A percentile compares a stretch with the other conserved stretches of the same genome.
These are phyloP conservation scores for Dermolepida albohirtum DNA, from an alignment of 2,888 invertebrate genomes.

Conservation along the genomic window DNA sequence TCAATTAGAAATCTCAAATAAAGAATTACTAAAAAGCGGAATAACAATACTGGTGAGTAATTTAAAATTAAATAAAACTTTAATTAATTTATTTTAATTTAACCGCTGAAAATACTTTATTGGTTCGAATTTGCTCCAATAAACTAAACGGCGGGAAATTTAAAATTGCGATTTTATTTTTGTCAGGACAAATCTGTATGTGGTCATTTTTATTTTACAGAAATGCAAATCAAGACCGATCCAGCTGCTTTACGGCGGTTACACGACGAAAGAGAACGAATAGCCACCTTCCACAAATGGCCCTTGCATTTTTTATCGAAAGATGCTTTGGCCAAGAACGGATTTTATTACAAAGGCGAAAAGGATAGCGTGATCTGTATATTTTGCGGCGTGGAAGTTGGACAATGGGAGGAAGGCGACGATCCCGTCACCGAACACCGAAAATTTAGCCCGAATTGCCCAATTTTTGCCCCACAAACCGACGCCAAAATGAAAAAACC, in stretches of 20 bases:
- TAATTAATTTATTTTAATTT: too few species aligned
- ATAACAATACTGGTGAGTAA: too few species aligned
- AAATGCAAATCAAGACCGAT: constrained; percentile 6
- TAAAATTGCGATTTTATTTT: not conserved
- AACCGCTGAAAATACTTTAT: too few species aligned
- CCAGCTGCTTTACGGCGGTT: not conserved
- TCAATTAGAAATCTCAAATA: too few species aligned
- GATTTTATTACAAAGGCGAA: constrained; percentile 84
- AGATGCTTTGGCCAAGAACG: constrained; percentile 81
- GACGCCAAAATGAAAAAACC: not conserved
- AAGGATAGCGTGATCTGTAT: constrained; percentile 82
- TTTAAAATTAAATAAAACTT: too few species aligned
- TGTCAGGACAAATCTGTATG: not conserved
- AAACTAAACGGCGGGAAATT: not conserved
- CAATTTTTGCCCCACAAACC: constrained; percentile 61
- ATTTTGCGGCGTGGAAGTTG: constrained; percentile 80
- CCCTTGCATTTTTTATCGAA: constrained; percentile 71
- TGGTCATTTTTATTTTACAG: not conserved
- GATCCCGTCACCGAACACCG: constrained; percentile 77
- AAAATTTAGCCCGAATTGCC: constrained; percentile 71
- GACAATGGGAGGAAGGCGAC: constrained; percentile 75
- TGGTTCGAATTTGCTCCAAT: not conserved
- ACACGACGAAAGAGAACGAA: not conserved
- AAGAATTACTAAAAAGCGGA: too few species aligned
- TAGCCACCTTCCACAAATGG: constrained; percentile 76